Evolutionary conservation across 92 coral and sea anemone genomes (phyloP), one percentile per base, ranked within the genome.

Genomic region (Blastomussa wellsi): DNA sequence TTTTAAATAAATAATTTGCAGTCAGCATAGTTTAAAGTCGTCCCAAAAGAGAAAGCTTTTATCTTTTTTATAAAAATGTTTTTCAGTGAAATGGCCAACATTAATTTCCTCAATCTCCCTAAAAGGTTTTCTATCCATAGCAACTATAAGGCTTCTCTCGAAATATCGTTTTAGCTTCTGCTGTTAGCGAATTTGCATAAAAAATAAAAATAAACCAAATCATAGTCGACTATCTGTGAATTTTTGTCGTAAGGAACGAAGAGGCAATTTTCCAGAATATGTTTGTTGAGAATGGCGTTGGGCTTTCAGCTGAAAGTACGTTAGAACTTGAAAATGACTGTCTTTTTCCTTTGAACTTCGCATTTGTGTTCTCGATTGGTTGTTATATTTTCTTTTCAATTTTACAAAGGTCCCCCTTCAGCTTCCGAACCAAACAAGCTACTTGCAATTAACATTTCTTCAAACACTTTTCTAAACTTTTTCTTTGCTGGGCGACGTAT

Each of bases 151-250:
- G 5, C 37, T 26, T n/a, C n/a, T 82, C 26, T 36, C 47, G 44
- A 22, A 37, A 38, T 51, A 82, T 82, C 49, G 7, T 71, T 8
- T 5, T 0, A 36, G 17, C 39, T 28, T 28, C 48, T 36, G 6
- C 15, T 64, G 74, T 28, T 62, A 35, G 48, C 47, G 49, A 31
- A 68, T 81, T 81, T 81, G 85, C 77, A 81, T 33, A 31, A 14
- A 28, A 49, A 70, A 35, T 81, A 32, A 51, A 47, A 68, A 47
- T 49, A 32, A 52, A 17, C 38, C 12, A 29, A 52, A 11, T 20
- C 20, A 69, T 22, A 6, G 24, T n/a, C 12, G 5, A 16, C 47
- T 70, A 70, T 15, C 13, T 20, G 74, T 69, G 22, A 70, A 70
- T 53, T 53, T 10, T 35, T 20, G 32, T 13, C 41, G 24, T 70